Base-by-base conservation (phyloP, 2,797 vertebrate genomes). In the Graptemys geographica region DNA sequence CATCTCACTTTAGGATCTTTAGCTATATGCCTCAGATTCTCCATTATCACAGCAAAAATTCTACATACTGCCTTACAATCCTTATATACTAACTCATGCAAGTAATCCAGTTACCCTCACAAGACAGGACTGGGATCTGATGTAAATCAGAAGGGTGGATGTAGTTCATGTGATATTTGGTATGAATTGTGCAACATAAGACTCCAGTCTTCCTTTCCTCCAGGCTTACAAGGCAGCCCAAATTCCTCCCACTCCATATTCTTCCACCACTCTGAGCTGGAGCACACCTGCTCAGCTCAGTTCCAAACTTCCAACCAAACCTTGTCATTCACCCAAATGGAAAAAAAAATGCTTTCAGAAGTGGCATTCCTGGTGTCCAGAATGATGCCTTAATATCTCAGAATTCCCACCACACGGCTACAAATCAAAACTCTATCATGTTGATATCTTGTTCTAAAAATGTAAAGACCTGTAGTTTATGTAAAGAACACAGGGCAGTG, bases 331-430 rank as follows among this genome's bases (percentile, higher is more conserved):
- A 72, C 1, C 92, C 97, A 97, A 92, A 83, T 82, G 82, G 92
- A 80, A 56, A 95, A 89, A 33, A 80, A 94, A 96, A 83, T 90
- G 37, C 80, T 47, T 97, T 95, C 37, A 1, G 86, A 83, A 65
- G 93, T 91, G 90, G 92, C 92, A 90, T 88, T 91, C 79, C 93
- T 93, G 11, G 37, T 94, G 95, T 96, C 93, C 92, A 87, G 84
- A 49, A 82, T 44, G 76, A 72, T 89, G 41, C 85, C 53, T 89
- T 96, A 55, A 53, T 74, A 81, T 65, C 86, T 96, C 76, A 86
- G 52, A 86, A 83, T 87, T 96, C 94, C 76, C 72, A 91, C 83
- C 83, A 94, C 92, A 56, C 95, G 4, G 1, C 33, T 86, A 37
- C 51, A 86, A 91, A 92, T 57, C 65, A 91, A 89, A 81, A 78